Conservation (phyloP, 2,888 invertebrate species). For the Hermaeophaga mercurialis region DNA sequence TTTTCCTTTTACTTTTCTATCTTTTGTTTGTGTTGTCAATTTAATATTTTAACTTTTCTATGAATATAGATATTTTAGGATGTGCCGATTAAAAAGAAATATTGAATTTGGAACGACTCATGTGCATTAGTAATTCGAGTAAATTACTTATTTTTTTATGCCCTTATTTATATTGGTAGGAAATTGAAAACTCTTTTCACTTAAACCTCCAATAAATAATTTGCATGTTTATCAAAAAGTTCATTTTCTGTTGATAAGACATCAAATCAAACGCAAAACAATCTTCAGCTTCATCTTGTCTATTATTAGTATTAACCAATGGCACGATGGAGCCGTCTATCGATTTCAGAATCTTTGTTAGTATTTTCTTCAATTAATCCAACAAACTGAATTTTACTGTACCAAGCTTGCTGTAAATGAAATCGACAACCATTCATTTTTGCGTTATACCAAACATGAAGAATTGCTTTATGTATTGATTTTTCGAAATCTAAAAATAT, state of each 20-base stretch:
- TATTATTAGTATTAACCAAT: slow-evolving; percentile 24
- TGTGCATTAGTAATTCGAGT: too few species aligned
- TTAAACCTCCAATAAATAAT: background rate
- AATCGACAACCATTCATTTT: slow-evolving; percentile 22
- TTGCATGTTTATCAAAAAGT: background rate
- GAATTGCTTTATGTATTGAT: slow-evolving; percentile 1
- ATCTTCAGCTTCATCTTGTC: slow-evolving; percentile 15
- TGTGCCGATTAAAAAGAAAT: too few species aligned
- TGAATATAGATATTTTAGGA: too few species aligned
- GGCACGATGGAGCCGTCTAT: slow-evolving; percentile 18
- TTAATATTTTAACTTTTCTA: too few species aligned
- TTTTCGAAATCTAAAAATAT: background rate
- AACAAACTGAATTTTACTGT: slow-evolving; percentile 20
- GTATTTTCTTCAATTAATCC: slow-evolving; percentile 11
- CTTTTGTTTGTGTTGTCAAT: too few species aligned
- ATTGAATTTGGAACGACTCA: too few species aligned
- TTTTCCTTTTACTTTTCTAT: too few species aligned
- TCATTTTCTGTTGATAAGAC: slow-evolving; percentile 4
- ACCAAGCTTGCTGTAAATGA: slow-evolving; percentile 27
- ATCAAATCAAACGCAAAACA: slow-evolving; percentile 24
- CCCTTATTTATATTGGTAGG: too few species aligned
- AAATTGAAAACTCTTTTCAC: too few species aligned
- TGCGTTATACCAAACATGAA: background rate
- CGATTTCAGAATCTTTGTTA: slow-evolving; percentile 16
- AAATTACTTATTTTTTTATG: too few species aligned